Percentiles rank a stretch among this genome's conserved stretches.
Evolutionary conservation across 2,113 vertebrate species (phyloP).

Genomic region (Pholis gunnellus): DNA sequence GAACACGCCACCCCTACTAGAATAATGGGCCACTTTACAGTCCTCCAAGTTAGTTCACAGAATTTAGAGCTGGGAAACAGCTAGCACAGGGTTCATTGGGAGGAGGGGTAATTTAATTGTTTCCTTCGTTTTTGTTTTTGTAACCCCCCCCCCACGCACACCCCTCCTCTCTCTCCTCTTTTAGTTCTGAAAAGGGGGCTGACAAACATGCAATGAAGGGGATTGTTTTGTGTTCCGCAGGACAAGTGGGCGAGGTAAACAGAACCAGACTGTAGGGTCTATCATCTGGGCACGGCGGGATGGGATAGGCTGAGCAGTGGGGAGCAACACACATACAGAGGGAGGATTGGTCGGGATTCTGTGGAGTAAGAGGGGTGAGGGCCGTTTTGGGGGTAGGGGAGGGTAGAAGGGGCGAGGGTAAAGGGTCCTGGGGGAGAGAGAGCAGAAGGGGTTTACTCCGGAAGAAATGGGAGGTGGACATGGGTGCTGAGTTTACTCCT

Average conservation of each 20-base stretch:
- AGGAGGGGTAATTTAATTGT: constrained; percentile 82
- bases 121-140: constrained; percentile 78
- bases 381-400: constrained; percentile 9
- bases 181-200: constrained; percentile 77
- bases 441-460: constrained; percentile 54
- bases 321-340: constrained; percentile 53
- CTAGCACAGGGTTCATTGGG: constrained; percentile 77
- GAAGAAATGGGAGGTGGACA: constrained; percentile 71
- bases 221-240: constrained; percentile 84
- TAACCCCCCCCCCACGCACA: not conserved
- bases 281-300: constrained; percentile 51
- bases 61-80: constrained; percentile 85
- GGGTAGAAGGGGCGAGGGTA: constrained; percentile 37
- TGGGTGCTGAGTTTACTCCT: constrained; percentile 73
- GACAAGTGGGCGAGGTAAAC: constrained; percentile 82
- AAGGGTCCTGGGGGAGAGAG: constrained; percentile 37
- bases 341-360: constrained; percentile 58
- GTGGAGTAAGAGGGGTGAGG: constrained; percentile 46
- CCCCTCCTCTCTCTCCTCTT: constrained; percentile 55
- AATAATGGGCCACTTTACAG: constrained; percentile 85
- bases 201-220: constrained; percentile 85
- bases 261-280: constrained; percentile 73
- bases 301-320: constrained; percentile 69
- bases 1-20: constrained; percentile 79
- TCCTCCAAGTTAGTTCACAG: constrained; percentile 85